Base-by-base conservation (phyloP, 2,888 invertebrate genomes). In the Meandrusa payeni region DNA sequence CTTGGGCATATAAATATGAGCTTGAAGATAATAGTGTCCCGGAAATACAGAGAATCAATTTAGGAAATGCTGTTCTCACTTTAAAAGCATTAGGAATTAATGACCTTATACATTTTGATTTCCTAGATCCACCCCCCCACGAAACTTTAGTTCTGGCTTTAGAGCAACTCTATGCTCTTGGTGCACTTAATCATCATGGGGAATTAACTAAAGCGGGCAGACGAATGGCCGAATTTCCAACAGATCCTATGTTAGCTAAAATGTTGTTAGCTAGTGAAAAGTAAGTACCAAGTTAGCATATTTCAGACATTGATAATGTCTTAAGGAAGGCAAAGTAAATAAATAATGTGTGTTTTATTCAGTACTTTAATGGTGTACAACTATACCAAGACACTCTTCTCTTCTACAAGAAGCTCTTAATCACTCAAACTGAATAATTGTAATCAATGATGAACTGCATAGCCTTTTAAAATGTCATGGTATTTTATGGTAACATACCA, bases 161-260 rank as follows among this genome's bases (percentile, higher is more conserved):
- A 52, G 99, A 99, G 75, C 99, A 99, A 71, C 85, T 99, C 23
- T 99, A 99, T 76, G 99, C 99, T 0, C 88, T 99, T 32, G 98
- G 99, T 3, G 99, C 99, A 1, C 88, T 99, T 5, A 99, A 99
- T 88, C 98, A 99, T 88, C 94, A 95, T 60, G 99, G 99, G 0
- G 98, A 99, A 82, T 86, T 99, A 40, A 99, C 99, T 1, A 98
- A 97, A 77, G 89, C 98, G 47, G 99, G 99, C 0, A 89, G 99
- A 54, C 90, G 97, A 70, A 99, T 99, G 99, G 99, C 99, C 0
- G 99, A 99, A 79, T 98, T 99, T 77, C 99, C 99, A 0, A 94
- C 97, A 5, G 98, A 99, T 85, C 99, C 99, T 0, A 97, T 98
- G 97, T 95, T 99, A 93, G 97, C 97, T 0, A 99, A 99, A 88